Conservation (phyloP, 2,888 invertebrate genomes). For the Pantelozetes paolii region DNA sequence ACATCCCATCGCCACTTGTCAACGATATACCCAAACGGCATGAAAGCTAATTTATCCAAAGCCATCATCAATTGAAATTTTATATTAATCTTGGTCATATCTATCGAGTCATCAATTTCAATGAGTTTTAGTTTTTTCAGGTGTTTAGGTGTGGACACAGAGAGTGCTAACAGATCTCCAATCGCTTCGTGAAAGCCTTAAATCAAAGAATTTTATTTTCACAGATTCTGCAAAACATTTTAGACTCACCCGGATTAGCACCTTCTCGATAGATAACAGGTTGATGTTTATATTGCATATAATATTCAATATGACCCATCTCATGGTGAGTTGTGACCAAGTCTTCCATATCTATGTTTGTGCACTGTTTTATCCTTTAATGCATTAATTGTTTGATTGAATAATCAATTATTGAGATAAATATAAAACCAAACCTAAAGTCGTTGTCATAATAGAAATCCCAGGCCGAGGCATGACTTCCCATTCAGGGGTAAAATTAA, state of each 20-base stretch:
- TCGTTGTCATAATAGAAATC: slow-evolving; percentile 79
- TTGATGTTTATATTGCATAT: slow-evolving; percentile 68
- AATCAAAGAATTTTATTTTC: too few species aligned
- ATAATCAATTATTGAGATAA: too few species aligned
- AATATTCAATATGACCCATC: slow-evolving; percentile 70
- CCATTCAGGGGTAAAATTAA: background rate
- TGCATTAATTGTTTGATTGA: too few species aligned
- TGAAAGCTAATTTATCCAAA: slow-evolving; percentile 70
- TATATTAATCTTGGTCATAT: slow-evolving; percentile 54
- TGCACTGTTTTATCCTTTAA: slow-evolving; percentile 87
- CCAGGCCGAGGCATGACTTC: slow-evolving; percentile 75
- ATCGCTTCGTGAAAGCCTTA: slow-evolving; percentile 62
- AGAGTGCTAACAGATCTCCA: slow-evolving; percentile 67
- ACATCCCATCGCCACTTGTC: slow-evolving; percentile 83
- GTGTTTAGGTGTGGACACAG: slow-evolving; percentile 63
- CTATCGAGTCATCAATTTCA: slow-evolving; percentile 64
- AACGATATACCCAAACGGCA: slow-evolving; percentile 76
- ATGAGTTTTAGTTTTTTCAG: slow-evolving; percentile 62
- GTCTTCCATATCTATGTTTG: slow-evolving; percentile 77
- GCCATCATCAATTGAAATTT: slow-evolving; percentile 61
- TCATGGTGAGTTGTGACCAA: slow-evolving; percentile 83
- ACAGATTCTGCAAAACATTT: too few species aligned
- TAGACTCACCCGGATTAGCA: slow-evolving; percentile 66
- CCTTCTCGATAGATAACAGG: slow-evolving; percentile 69
- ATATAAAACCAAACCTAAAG: slow-evolving; percentile 56